phyloP scores from a whole-genome alignment of 2,113 vertebrate species.

The Etheostoma cragini region DNA sequence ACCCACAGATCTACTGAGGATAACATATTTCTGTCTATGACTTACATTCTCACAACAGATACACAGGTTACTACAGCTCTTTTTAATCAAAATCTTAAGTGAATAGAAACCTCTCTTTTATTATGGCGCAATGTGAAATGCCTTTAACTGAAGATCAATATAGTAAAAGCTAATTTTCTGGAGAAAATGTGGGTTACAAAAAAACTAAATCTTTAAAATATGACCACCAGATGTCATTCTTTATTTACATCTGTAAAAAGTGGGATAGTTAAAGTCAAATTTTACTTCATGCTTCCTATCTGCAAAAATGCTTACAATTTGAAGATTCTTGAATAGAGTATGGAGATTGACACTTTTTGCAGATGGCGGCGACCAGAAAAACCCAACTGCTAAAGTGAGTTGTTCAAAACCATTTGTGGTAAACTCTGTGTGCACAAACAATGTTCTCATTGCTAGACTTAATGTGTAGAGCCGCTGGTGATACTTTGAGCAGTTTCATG shows the following conservation, averaged over 20 bases:
- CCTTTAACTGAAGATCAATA: neutral
- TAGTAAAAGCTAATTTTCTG: neutral
- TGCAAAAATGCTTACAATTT: neutral
- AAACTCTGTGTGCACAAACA: too few species aligned
- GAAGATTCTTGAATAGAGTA: neutral
- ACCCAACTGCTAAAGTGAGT: too few species aligned
- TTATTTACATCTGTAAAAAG: neutral
- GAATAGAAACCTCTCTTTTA: neutral
- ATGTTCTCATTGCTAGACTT: too few species aligned
- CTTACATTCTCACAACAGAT: neutral
- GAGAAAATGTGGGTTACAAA: neutral
- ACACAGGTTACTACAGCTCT: neutral
- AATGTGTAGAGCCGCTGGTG: too few species aligned
- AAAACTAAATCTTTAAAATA: neutral
- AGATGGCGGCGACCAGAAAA: too few species aligned
- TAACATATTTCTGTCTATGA: neutral
- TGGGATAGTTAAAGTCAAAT: neutral
- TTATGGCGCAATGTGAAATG: neutral
- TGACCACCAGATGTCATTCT: slow-evolving; percentile 57
- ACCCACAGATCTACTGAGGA: neutral
- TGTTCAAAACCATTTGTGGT: too few species aligned
- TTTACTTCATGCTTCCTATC: neutral
- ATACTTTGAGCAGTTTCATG: too few species aligned
- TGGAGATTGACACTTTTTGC: too few species aligned
- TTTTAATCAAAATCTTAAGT: neutral